Percentiles rank a stretch among this genome's conserved stretches.
Conservation (phyloP, 2,113 vertebrate genomes). For the Xiphias gladius region DNA sequence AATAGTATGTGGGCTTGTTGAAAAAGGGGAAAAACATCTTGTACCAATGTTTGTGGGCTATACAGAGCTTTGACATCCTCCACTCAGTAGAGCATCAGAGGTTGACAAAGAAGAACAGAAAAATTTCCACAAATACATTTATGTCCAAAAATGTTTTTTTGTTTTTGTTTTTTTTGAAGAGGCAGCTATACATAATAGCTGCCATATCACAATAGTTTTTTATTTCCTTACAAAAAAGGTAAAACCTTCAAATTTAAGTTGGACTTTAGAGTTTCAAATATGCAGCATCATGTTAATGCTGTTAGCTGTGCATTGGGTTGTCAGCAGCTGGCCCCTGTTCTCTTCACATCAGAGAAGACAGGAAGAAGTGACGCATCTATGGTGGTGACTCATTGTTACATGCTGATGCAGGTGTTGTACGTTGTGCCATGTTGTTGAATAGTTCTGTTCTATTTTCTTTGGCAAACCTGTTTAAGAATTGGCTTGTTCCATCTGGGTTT, state of each 20-base stretch:
- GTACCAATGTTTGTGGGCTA: not conserved
- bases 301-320: not conserved
- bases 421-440: constrained; percentile 51
- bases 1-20: not conserved
- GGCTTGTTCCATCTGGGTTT: constrained; percentile 19
- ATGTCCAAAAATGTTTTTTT: not conserved
- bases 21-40: not conserved
- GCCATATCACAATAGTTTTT: not conserved
- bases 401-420: constrained; percentile 67
- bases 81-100: not conserved
- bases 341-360: constrained; percentile 38
- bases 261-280: not conserved
- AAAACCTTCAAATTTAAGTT: not conserved
- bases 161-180: not conserved
- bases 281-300: not conserved
- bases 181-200: not conserved
- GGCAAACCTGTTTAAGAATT: constrained; percentile 26
- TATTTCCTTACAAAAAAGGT: not conserved
- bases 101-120: not conserved
- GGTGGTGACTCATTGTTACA: constrained; percentile 64
- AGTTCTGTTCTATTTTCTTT: constrained; percentile 22
- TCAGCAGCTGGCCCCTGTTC: constrained; percentile 27
- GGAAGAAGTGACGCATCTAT: constrained; percentile 58
- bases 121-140: not conserved
- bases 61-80: not conserved